Conservation (phyloP, 2,888 invertebrate species). For the Ornithoptera alexandrae region DNA sequence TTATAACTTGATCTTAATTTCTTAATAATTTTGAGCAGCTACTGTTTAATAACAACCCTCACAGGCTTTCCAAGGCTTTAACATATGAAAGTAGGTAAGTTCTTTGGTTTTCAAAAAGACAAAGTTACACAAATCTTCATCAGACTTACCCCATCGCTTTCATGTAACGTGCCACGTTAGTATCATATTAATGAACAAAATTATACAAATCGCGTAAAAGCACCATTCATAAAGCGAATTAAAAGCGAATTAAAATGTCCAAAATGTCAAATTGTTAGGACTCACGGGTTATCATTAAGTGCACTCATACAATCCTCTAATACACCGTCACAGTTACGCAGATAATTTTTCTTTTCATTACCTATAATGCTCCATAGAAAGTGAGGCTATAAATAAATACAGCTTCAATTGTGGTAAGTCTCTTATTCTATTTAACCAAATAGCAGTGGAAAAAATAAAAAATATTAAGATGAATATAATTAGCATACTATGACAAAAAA, state of each 20-base stretch:
- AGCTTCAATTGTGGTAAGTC: too few species aligned
- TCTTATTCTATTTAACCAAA: too few species aligned
- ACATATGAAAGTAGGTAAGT: background rate
- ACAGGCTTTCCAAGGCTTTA: background rate
- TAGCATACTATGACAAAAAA: too few species aligned
- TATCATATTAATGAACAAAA: slow-evolving; percentile 74
- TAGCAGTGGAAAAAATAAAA: too few species aligned
- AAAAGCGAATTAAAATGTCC: slow-evolving; percentile 75
- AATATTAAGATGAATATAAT: too few species aligned
- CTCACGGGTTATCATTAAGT: slow-evolving; percentile 15
- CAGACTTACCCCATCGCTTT: slow-evolving; percentile 56
- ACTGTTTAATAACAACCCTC: background rate
- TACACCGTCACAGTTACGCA: slow-evolving; percentile 9
- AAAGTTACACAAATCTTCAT: slow-evolving; percentile 44
- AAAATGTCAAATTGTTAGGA: slow-evolving; percentile 70
- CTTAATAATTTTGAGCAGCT: too few species aligned
- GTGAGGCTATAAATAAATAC: too few species aligned
- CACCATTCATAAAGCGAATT: slow-evolving; percentile 73
- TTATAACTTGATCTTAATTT: too few species aligned
- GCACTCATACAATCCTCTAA: slow-evolving; percentile 4
- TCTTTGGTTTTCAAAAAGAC: slow-evolving; percentile 28
- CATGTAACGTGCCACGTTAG: slow-evolving; percentile 65
- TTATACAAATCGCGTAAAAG: slow-evolving; percentile 75
- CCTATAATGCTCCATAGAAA: too few species aligned
- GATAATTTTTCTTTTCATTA: background rate